Conservation (phyloP, 2,797 vertebrate genomes). For the Pachyuromys duprasi region DNA sequence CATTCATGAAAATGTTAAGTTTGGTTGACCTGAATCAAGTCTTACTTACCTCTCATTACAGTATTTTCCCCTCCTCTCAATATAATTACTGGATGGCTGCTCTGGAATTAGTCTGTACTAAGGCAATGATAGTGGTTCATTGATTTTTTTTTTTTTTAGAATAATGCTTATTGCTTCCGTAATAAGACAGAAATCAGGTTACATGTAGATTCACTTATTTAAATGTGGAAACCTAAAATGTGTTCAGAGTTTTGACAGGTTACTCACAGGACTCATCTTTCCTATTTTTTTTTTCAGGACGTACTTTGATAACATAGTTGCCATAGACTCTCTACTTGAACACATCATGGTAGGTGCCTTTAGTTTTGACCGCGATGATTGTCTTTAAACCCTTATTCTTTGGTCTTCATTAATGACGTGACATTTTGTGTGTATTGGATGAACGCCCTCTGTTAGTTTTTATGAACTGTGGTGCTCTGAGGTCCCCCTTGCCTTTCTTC, state of each 20-base stretch:
- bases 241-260: not conserved
- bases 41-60: not conserved
- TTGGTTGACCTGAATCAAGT: not conserved
- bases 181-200: not conserved
- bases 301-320: constrained; percentile 99
- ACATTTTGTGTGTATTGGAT: rapidly evolving
- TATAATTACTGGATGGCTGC: not conserved
- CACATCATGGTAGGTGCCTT: constrained; percentile 97
- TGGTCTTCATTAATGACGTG: not conserved
- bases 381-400: not conserved
- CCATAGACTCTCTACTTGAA: constrained; percentile 99
- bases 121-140: not conserved
- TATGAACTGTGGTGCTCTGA: not conserved
- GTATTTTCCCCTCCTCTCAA: not conserved
- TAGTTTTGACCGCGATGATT: not conserved
- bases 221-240: not conserved
- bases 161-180: not conserved
- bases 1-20: not conserved
- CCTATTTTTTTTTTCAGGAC: constrained; percentile 92
- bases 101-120: not conserved
- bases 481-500: not conserved
- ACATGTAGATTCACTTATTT: not conserved
- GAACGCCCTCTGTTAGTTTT: rapidly evolving
- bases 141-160: constrained; percentile 29
- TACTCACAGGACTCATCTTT: constrained; percentile 77